Evolutionary conservation across 2,888 invertebrate species (phyloP).

Genomic region (Lasioglossum malachurum): DNA sequence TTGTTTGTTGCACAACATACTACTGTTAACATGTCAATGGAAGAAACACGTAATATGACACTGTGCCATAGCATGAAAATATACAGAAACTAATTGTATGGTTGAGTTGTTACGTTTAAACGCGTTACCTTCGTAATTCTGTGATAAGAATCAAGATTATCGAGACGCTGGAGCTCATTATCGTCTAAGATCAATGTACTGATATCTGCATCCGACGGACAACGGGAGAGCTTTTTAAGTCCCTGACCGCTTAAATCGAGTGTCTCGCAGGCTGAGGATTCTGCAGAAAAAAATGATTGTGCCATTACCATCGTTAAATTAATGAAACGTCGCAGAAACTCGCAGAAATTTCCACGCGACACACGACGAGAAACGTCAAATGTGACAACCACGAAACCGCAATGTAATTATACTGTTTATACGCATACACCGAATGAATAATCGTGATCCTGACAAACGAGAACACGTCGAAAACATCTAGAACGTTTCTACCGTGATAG

Average conservation of each 20-base stretch:
- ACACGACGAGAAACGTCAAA: slow-evolving; percentile 54
- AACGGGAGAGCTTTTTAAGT: slow-evolving; percentile 92
- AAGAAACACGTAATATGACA: neutral
- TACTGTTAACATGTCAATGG: slow-evolving; percentile 1
- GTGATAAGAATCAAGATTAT: slow-evolving; percentile 93
- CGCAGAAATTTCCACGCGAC: neutral
- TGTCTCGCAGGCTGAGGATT: slow-evolving; percentile 84
- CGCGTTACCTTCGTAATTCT: slow-evolving; percentile 90
- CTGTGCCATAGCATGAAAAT: neutral
- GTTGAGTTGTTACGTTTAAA: neutral
- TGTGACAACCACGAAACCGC: slow-evolving; percentile 29
- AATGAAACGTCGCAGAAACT: neutral
- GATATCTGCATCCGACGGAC: slow-evolving; percentile 89
- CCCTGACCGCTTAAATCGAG: slow-evolving; percentile 92
- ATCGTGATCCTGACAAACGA: neutral
- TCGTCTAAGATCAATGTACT: slow-evolving; percentile 92
- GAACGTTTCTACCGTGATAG: neutral
- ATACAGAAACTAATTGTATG: neutral
- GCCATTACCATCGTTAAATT: slow-evolving; percentile 20
- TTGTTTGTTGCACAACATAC: neutral
- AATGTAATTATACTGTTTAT: slow-evolving; percentile 22
- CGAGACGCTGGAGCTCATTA: slow-evolving; percentile 94
- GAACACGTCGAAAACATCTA: neutral
- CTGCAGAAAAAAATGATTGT: slow-evolving; percentile 50
- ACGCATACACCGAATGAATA: slow-evolving; percentile 15